These are phyloP conservation scores for Pristionchus maxplancki DNA, from an alignment of 2,888 invertebrate genomes.

Conservation along the genomic window DNA sequence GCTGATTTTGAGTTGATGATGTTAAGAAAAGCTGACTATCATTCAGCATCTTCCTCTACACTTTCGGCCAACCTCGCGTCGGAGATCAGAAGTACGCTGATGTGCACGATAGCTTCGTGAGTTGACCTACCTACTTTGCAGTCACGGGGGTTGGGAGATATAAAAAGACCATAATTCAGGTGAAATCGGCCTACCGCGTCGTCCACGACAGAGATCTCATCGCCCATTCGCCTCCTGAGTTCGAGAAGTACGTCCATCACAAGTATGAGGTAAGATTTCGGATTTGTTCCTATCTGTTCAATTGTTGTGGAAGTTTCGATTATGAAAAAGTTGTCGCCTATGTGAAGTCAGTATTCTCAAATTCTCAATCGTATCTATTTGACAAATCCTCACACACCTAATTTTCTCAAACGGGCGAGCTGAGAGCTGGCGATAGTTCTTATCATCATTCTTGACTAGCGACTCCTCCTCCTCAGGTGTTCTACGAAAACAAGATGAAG, in stretches of 20 bases:
- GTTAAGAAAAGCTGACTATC: too few relatives aligned
- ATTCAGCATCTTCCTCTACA: slow-evolving; percentile 51
- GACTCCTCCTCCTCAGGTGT: slow-evolving; percentile 53
- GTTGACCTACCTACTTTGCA: background rate
- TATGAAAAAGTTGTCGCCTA: too few relatives aligned
- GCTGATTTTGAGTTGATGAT: too few relatives aligned
- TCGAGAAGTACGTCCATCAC: slow-evolving; percentile 47
- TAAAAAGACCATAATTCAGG: too few relatives aligned
- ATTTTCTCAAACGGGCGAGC: too few relatives aligned
- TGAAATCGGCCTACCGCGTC: background rate
- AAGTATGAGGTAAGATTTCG: slow-evolving; percentile 20
- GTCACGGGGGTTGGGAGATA: background rate
- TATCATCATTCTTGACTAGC: too few relatives aligned
- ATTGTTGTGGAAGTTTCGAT: too few relatives aligned
- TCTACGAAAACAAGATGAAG: slow-evolving; percentile 69
- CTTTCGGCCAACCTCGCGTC: slow-evolving; percentile 71
- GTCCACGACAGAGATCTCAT: slow-evolving; percentile 40
- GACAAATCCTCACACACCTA: too few relatives aligned
- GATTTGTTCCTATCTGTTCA: too few relatives aligned
- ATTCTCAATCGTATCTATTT: too few relatives aligned
- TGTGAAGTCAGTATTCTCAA: too few relatives aligned
- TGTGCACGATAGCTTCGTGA: slow-evolving; percentile 56
- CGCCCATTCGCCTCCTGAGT: slow-evolving; percentile 38
- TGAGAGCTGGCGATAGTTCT: too few relatives aligned
- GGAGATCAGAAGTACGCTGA: slow-evolving; percentile 65